Evolutionary conservation across 2,888 invertebrate genomes (phyloP), one percentile per base, ranked within the genome.

Genomic region (Pimpla rufipes): DNA sequence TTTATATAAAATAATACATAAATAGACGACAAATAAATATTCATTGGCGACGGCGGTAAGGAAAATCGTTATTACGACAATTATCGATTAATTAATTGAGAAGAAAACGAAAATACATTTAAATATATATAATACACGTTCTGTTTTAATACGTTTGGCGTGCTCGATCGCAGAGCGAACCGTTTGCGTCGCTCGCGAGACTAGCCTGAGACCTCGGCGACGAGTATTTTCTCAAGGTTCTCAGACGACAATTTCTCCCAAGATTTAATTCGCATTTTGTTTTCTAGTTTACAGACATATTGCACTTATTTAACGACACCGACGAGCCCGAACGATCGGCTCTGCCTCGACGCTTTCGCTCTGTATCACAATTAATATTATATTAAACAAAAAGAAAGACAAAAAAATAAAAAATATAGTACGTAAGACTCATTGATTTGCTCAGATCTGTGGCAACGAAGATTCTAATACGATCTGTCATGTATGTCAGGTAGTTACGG

Each of bases 1-100:
- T 79, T 68, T 67, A 16, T 85, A 83, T 55, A 76, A 79, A 83
- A 87, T 82, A 83, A 84, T 78, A 82, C 62, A 87, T 80, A 66
- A 81, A 79, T 79, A 76, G 50, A 77, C 23, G 68, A 81, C 45
- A 71, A 75, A 52, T 73, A 78, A 75, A 70, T 77, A 81, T 70
- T 74, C 62, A 77, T 74, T 73, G 74, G 76, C 70, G 78, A 77
- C 77, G 73, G 47, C 67, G 76, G 55, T 45, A 74, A 76, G 47
- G 21, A 75, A 70, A 79, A 79, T 70, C 47, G 70, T 64, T 78
- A 40, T 64, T 73, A 67, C 37, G 67, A 79, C 62, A 78, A 57
- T 50, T 84, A 80, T 57, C 50, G 55, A 80, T 71, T 57, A 73
- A 81, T 55, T 47, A 50, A 40, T 57, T 16, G 70, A n/a, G 70